Evolutionary conservation across 2,888 invertebrate genomes (phyloP).

Genomic region (Mimachlamys varia): DNA sequence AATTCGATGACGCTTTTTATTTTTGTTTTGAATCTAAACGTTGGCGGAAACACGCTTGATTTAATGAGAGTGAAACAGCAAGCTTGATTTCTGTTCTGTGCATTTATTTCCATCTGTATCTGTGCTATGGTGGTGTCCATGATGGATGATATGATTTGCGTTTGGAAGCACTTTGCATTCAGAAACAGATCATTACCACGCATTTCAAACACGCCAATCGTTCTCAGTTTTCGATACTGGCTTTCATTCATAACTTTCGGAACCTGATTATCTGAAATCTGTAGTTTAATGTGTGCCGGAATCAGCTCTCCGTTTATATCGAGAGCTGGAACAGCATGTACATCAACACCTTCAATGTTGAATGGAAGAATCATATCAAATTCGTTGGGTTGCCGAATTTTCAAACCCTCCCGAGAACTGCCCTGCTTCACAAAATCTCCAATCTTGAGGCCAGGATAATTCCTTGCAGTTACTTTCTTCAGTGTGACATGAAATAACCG

Average conservation of each 20-base stretch:
- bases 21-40: neutral
- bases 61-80: neutral
- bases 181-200: conserved; percentile 17
- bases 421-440: conserved; percentile 55
- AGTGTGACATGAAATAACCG: neutral
- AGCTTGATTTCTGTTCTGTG: neutral
- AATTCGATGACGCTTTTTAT: neutral
- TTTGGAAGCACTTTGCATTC: conserved; percentile 38
- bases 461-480: neutral
- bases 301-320: conserved; percentile 11
- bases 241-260: neutral
- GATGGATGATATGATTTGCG: conserved; percentile 37
- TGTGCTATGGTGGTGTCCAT: conserved; percentile 23
- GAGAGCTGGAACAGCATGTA: neutral
- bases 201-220: conserved; percentile 32
- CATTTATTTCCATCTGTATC: neutral
- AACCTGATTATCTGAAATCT: neutral
- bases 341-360: conserved; percentile 48
- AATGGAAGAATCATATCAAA: conserved; percentile 57
- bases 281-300: conserved; percentile 37
- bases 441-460: conserved; percentile 28
- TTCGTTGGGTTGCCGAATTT: conserved; percentile 55
- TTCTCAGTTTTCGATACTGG: neutral
- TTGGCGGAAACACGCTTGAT: neutral
- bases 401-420: conserved; percentile 58